Percentiles rank a stretch among this genome's conserved stretches.
Conservation (phyloP, 1,140 invertebrate genomes). For the Radopholus similis region DNA sequence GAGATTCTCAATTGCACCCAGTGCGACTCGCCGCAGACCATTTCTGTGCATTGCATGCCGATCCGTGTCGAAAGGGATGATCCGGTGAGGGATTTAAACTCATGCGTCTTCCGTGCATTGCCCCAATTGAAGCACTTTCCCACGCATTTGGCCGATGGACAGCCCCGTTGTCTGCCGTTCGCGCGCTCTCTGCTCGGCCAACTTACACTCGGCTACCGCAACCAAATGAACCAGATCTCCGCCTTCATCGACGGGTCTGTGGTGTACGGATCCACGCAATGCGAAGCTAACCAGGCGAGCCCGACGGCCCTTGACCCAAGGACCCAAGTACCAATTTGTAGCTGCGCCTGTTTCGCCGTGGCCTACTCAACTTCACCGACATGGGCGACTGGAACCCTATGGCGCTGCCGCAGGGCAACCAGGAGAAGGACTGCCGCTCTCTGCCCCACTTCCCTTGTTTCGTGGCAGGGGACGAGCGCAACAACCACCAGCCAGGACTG, state of each 20-base stretch:
- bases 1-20: slow-evolving; percentile 54
- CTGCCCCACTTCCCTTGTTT: slow-evolving; percentile 41
- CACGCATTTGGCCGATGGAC: slow-evolving; percentile 44
- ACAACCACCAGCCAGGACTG: slow-evolving; percentile 61
- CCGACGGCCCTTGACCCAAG: slow-evolving; percentile 63
- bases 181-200: slow-evolving; percentile 85
- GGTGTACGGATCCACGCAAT: slow-evolving; percentile 75
- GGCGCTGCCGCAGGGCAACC: slow-evolving; percentile 31
- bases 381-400: slow-evolving; percentile 40
- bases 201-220: slow-evolving; percentile 66
- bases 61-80: slow-evolving; percentile 65
- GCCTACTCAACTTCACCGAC: slow-evolving; percentile 50
- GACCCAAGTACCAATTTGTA: too few relatives aligned
- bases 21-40: slow-evolving; percentile 45
- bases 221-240: slow-evolving; percentile 69
- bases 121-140: slow-evolving; percentile 37
- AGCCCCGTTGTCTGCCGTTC: slow-evolving; percentile 74
- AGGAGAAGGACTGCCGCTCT: slow-evolving; percentile 24
- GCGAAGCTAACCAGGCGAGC: slow-evolving; percentile 72
- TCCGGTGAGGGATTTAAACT: slow-evolving; percentile 49
- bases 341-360: slow-evolving; percentile 38
- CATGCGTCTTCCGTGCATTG: neutral
- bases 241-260: slow-evolving; percentile 77
- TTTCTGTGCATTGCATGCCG: slow-evolving; percentile 64
- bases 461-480: slow-evolving; percentile 50